phyloP scores from a whole-genome alignment of 2,888 invertebrate genomes.

The Euphydryas editha region DNA sequence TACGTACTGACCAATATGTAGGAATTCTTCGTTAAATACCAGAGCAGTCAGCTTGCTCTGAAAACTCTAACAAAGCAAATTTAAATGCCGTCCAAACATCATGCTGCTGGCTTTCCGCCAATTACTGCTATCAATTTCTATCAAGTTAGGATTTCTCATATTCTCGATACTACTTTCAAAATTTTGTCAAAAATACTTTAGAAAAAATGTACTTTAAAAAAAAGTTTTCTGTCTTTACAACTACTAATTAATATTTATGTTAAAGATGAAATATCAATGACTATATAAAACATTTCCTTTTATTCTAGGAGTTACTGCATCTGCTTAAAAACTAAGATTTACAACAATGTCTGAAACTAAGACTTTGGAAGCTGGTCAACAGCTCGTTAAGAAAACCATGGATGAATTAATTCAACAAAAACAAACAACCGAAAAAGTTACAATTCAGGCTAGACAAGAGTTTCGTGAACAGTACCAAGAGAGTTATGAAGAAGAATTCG shows the following conservation, averaged over 20 bases:
- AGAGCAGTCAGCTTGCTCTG: constrained; percentile 44
- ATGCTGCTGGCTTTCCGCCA: constrained; percentile 66
- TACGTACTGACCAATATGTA: neutral
- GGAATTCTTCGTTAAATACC: constrained; percentile 15
- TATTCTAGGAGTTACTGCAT: constrained; percentile 11
- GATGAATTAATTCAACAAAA: constrained; percentile 72
- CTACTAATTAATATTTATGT: too few species aligned
- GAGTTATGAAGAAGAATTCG: constrained; percentile 79
- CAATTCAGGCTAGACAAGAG: constrained; percentile 78
- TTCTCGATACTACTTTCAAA: constrained; percentile 55
- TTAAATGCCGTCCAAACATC: constrained; percentile 71
- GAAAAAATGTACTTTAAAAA: neutral
- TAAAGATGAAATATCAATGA: neutral
- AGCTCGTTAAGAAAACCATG: constrained; percentile 78
- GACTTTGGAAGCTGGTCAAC: constrained; percentile 73
- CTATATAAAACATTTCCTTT: neutral
- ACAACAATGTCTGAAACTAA: constrained; percentile 69
- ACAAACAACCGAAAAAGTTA: constrained; percentile 70
- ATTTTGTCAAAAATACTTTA: constrained; percentile 40
- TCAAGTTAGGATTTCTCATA: constrained; percentile 63
- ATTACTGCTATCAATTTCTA: constrained; percentile 68
- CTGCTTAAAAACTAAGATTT: constrained; percentile 27
- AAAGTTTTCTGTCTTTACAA: constrained; percentile 34
- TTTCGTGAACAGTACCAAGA: constrained; percentile 76
- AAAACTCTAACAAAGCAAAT: constrained; percentile 58